Evolutionary conservation across 37 sponge, comb jelly and placozoan species (phyloP).

Genomic region (Dysidea cf. avara): DNA sequence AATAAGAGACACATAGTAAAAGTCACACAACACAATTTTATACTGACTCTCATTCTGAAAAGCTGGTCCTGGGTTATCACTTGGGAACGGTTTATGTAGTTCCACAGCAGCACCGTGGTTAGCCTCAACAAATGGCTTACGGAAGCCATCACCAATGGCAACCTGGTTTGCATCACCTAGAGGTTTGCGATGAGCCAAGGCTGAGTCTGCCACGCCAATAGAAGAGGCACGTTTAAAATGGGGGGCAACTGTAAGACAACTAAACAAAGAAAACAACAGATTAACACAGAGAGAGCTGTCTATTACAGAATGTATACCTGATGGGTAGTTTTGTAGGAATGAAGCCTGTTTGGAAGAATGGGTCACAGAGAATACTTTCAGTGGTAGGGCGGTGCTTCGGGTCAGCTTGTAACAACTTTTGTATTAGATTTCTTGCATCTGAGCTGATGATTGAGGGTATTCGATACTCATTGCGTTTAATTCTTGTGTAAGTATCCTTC

Average conservation of each 20-base stretch:
- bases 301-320: constrained; percentile 20
- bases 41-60: no score
- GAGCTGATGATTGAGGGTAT: constrained; percentile 72
- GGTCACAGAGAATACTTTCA: constrained; percentile 63
- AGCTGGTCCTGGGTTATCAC: not conserved
- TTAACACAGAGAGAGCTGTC: not conserved
- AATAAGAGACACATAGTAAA: no score
- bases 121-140: constrained; percentile 47
- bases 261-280: not conserved
- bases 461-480: constrained; percentile 85
- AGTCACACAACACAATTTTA: no score
- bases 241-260: constrained; percentile 76
- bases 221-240: constrained; percentile 81
- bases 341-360: constrained; percentile 83
- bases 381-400: constrained; percentile 74
- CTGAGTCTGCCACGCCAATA: no score
- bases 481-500: constrained; percentile 85
- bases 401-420: constrained; percentile 60
- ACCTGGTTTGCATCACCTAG: no score
- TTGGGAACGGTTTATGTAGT: not conserved
- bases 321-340: constrained; percentile 64
- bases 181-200: no score
- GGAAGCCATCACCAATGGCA: constrained; percentile 1
- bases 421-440: constrained; percentile 72
- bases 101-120: constrained; percentile 7